A percentile compares a stretch with the other conserved stretches of the same genome.
phyloP scores from a whole-genome alignment of 2,797 vertebrate species.

The Rhinogobio ventralis region DNA sequence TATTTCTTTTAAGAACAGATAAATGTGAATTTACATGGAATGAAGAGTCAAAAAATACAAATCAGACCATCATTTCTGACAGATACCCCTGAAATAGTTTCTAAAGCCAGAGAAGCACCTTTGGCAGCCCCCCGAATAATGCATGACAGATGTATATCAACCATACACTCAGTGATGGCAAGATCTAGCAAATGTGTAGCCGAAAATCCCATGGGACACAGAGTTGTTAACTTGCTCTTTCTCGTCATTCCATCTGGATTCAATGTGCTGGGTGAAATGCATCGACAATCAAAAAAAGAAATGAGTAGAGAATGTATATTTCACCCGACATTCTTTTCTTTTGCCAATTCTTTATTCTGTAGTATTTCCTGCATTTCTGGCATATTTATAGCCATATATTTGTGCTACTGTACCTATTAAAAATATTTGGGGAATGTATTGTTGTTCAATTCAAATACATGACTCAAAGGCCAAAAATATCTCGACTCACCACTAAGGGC shows the following conservation, averaged over 20 bases:
- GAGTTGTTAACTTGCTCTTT: constrained; percentile 46
- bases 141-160: constrained; percentile 84
- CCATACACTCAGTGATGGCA: constrained; percentile 61
- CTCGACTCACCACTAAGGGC: background rate
- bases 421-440: background rate
- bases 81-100: constrained; percentile 72
- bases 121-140: constrained; percentile 80
- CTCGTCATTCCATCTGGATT: constrained; percentile 72
- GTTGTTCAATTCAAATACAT: background rate
- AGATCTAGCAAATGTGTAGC: constrained; percentile 45
- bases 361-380: background rate
- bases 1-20: constrained; percentile 55
- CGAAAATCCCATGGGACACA: constrained; percentile 34
- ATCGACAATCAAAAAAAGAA: constrained; percentile 55
- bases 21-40: constrained; percentile 18
- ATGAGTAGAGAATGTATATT: constrained; percentile 15
- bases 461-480: background rate
- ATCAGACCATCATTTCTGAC: constrained; percentile 68
- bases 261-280: constrained; percentile 74
- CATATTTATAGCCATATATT: background rate
- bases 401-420: background rate
- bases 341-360: background rate
- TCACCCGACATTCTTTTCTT: constrained; percentile 14
- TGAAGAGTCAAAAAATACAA: constrained; percentile 50
- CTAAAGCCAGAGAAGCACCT: constrained; percentile 75